Base-by-base conservation (phyloP, 2,888 invertebrate genomes). In the Melinaea marsaeus region DNA sequence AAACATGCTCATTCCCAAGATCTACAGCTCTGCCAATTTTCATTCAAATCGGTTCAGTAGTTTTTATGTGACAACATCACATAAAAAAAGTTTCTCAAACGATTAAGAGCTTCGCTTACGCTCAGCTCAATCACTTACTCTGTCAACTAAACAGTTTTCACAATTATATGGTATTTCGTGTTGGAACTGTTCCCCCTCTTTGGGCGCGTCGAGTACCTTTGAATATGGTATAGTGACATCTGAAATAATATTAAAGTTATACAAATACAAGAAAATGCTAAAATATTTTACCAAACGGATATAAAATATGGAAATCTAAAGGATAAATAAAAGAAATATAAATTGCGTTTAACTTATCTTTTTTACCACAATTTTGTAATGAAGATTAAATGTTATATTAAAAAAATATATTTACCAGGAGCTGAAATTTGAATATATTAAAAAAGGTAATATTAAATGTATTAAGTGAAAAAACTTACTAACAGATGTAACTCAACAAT, bases 111-210 rank as follows among this genome's bases (percentile, higher is more conserved):
- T 22, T 1, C 22, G 22, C 1, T 47, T 4, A 35, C 6, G 11
- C 33, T 35, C 37, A 57, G 13, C 33, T 57, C 3, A 13, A 57
- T 9, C 13, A 55, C 9, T 62, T 68, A 84, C 85, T 77, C 78
- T 80, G 2, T 75, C 76, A 0, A 83, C 72, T 0, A 54, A 57
- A 54, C 85, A 85, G 0, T 71, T 75, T 0, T 69, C 65, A 42
- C 84, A 82, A 0, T 46, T 60, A 55, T 70, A 81, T 0, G 65
- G 58, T 0, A 83, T 57, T 45, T 74, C 74, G 0, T 79, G 72
- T 33, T 84, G 79, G 13, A 83, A 81, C n/a, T 75, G 79, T 0
- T 75, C 72, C 0, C 80, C 81, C 1, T 73, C 71, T 0, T 67
- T 63, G 0, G 84, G 81, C 0, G 78, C 56, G 0, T 67, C 22